Evolutionary conservation across 2,113 vertebrate species (phyloP), one percentile per base, ranked within the genome.

Genomic region (Gobiocypris rarus): DNA sequence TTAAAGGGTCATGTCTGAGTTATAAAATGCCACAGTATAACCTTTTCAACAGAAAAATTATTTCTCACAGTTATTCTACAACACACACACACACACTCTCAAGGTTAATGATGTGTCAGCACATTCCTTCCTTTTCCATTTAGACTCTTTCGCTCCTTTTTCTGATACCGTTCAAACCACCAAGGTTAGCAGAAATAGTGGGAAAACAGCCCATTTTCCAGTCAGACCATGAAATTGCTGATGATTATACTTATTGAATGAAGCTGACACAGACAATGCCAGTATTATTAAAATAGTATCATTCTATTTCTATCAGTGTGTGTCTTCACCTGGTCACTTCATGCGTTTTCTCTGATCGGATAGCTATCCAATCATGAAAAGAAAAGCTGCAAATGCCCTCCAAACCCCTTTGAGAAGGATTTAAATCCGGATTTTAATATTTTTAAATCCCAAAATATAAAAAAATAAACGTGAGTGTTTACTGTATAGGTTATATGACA

Each of bases 41-140:
- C 15, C 26, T 48, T 80, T 48, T 80, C 58, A 50, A 67, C 67
- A 50, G 38, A 38, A 78, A 38, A 61, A 65, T 28, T 31, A 45
- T 84, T 79, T 84, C 10, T 9, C 63, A 71, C 75, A 50, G 65
- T n/a, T 22, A 17, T 54, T 9, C 45, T 50, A 50, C 38, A 34
- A 43, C 38, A 28, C 58, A 24, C 59, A 28, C 61, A 24, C 31
- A 31, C 31, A 31, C 31, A 31, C 52, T 28, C n/a, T 59, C 69
- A 58, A 58, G 50, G 67, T 58, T 70, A 54, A 50, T 67, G 8
- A 31, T 69, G 75, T 71, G 80, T 85, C 83, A 80, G 52, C 84
- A 85, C 84, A 82, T 82, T 82, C 78, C 17, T 54, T 45, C 48
- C 7, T 61, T 38, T 56, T 63, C 28, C 50, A 69, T 77, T 52